These are phyloP conservation scores for Autographa pulchrina DNA, from an alignment of 2,888 invertebrate species.

Conservation along the genomic window DNA sequence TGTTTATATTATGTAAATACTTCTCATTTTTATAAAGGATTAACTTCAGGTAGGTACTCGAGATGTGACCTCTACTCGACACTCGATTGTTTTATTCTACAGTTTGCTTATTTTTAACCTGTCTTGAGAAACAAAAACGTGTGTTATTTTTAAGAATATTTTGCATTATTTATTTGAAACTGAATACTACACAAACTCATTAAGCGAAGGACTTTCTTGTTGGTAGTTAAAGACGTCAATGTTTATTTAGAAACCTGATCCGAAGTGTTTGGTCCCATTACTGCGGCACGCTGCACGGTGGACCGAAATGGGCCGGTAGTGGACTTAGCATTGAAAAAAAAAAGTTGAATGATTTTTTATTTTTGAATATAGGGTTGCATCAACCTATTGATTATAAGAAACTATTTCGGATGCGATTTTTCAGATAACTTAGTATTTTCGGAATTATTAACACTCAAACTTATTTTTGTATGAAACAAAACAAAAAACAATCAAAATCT, in stretches of 20 bases:
- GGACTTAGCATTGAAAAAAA: too few relatives aligned
- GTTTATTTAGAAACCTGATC: conserved; percentile 65
- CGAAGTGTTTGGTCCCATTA: conserved; percentile 60
- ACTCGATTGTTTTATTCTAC: conserved; percentile 37
- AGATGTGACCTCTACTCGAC: conserved; percentile 44
- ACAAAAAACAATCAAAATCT: too few relatives aligned
- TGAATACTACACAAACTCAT: conserved; percentile 33
- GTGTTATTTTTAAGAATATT: conserved; percentile 12
- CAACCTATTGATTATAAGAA: too few relatives aligned
- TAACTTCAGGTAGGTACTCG: conserved; percentile 31
- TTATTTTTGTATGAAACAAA: too few relatives aligned
- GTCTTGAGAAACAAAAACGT: background rate
- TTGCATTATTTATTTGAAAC: conserved; percentile 32
- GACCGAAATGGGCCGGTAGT: too few relatives aligned
- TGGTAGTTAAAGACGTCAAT: conserved; percentile 48
- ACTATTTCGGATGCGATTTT: too few relatives aligned
- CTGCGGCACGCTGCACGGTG: conserved; percentile 58
- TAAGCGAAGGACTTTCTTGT: conserved; percentile 36
- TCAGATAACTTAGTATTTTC: too few relatives aligned
- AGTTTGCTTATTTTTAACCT: conserved; percentile 19
- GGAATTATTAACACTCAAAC: too few relatives aligned
- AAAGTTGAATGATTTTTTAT: too few relatives aligned
- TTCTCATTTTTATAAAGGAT: conserved; percentile 31
- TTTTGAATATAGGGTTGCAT: too few relatives aligned
- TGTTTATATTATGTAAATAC: conserved; percentile 48